phyloP scores from a whole-genome alignment of 2,888 invertebrate genomes.

The Agonum fuliginosum region DNA sequence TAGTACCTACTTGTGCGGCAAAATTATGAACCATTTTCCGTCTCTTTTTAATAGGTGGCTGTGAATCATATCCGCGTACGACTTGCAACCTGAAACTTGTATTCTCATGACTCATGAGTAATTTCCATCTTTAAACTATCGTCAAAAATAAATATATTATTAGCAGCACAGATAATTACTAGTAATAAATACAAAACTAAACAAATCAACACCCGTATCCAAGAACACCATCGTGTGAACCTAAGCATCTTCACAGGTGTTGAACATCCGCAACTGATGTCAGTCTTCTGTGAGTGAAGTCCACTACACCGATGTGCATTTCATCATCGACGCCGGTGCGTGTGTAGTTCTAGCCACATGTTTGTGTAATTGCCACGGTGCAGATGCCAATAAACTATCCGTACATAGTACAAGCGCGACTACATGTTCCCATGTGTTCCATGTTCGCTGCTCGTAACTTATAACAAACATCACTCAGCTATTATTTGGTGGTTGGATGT shows the following conservation, averaged over 20 bases:
- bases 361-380: slow-evolving; percentile 25
- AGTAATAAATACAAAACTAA: not conserved
- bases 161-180: not conserved
- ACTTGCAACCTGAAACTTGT: no score
- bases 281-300: not conserved
- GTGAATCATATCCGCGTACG: no score
- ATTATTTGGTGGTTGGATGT: slow-evolving; percentile 7
- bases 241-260: not conserved
- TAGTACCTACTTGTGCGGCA: no score
- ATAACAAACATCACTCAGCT: not conserved
- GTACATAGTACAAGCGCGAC: not conserved
- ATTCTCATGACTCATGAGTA: no score
- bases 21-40: no score
- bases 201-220: not conserved
- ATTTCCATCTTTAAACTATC: no score
- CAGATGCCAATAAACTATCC: slow-evolving; percentile 30
- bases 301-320: not conserved
- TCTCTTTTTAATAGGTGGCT: no score
- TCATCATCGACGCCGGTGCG: not conserved
- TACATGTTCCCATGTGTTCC: not conserved
- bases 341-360: slow-evolving; percentile 19
- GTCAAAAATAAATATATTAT: not conserved
- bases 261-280: not conserved
- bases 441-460: not conserved
- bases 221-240: not conserved